A percentile compares a stretch with the other conserved stretches of the same genome.
These are phyloP conservation scores for Xenopus laevis DNA, from an alignment of 2,113 vertebrate genomes.

Conservation along the genomic window DNA sequence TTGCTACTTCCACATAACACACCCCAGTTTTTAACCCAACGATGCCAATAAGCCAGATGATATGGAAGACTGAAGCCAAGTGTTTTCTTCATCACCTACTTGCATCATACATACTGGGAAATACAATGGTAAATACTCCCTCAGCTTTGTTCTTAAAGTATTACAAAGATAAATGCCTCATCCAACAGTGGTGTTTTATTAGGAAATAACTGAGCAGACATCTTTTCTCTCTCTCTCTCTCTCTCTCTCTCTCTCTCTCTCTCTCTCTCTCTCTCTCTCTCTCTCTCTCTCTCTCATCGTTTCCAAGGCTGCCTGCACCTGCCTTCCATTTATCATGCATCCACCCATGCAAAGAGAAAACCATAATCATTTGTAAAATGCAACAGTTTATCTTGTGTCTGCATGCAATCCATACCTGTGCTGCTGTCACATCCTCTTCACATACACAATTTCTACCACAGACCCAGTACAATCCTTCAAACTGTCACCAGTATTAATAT, in stretches of 20 bases:
- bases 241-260: too few species aligned
- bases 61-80: constrained; percentile 43
- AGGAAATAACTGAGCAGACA: constrained; percentile 25
- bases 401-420: constrained; percentile 73
- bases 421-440: constrained; percentile 71
- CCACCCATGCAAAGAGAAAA: constrained; percentile 24
- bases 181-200: constrained; percentile 21
- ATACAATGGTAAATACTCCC: constrained; percentile 52
- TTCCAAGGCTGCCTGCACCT: constrained; percentile 51
- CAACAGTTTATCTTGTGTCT: constrained; percentile 67
- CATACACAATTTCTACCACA: constrained; percentile 56
- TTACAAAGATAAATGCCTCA: constrained; percentile 48
- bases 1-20: constrained; percentile 9
- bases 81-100: constrained; percentile 65
- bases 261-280: too few species aligned
- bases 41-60: constrained; percentile 40
- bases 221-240: constrained; percentile 23
- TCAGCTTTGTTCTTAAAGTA: constrained; percentile 49
- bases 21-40: constrained; percentile 46
- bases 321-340: constrained; percentile 44
- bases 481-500: constrained; percentile 58
- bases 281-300: constrained; percentile 28
- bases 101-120: constrained; percentile 50
- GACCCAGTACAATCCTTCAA: constrained; percentile 63
- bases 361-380: constrained; percentile 43